Evolutionary conservation across 1,140 invertebrate species (phyloP), one percentile per base, ranked within the genome.

Genomic region (Proctacanthus coquilletti): DNA sequence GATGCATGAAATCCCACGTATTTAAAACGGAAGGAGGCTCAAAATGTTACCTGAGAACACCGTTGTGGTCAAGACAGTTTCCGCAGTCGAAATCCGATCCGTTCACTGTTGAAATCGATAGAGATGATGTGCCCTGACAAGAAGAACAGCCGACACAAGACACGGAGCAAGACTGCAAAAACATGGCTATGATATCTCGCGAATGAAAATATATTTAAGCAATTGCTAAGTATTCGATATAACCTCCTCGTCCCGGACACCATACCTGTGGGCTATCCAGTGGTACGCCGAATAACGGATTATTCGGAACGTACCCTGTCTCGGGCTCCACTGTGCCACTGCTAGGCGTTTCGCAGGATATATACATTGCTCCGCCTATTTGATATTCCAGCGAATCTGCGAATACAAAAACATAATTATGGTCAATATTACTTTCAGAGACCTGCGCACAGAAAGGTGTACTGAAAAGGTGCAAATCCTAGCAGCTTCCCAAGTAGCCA

Each of bases 291-390:
- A 60, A 60, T 50, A 60, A 54, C 47, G 54, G 53, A 60, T 60
- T 60, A 45, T 60, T 60, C 44, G 57, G 57, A 42, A 60, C 57
- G 47, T 60, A 60, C 49, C 57, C 57, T 48, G 53, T 55, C 51
- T 60, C 56, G 45, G 56, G 49, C 55, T 60, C 55, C 55, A 60
- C 53, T 52, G 56, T 51, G 56, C 52, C 51, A 45, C 53, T 50
- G 48, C 56, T 58, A 55, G 56, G 53, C 48, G 57, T 56, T 53
- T 60, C 56, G 50, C 56, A 60, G 49, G 56, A 60, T 54, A 60
- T 60, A 52, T 60, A 60, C 57, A 60, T 60, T 56, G 57, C 57
- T 60, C 57, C 57, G 60, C 57, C 57, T 53, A 58, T 56, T 56
- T 60, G 53, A 50, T 60, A 52, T 59, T 59, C 56, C 56, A 59